Percentiles rank a stretch among this genome's conserved stretches.
Evolutionary conservation across 2,888 invertebrate species (phyloP).

Genomic region (Priocnemis perturbator): DNA sequence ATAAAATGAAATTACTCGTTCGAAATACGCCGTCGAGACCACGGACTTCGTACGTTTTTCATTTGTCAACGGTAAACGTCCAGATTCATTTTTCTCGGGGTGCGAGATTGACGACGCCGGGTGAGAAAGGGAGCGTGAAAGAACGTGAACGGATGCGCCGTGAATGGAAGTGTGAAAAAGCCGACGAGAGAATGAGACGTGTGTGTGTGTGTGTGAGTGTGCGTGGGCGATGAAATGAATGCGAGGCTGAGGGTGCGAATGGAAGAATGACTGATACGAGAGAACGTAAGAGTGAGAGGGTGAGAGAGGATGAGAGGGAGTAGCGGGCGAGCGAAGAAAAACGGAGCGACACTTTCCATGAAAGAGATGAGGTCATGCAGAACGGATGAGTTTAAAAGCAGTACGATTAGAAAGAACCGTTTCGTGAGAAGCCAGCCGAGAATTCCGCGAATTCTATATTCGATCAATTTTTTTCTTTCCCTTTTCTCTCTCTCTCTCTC

Average conservation of each 20-base stretch:
- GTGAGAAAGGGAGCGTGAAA: too few relatives aligned
- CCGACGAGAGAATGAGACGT: constrained; percentile 27
- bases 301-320: constrained; percentile 5
- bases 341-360: constrained; percentile 36
- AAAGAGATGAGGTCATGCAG: constrained; percentile 27
- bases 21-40: constrained; percentile 3
- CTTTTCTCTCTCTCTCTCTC: constrained; percentile 18
- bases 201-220: background rate
- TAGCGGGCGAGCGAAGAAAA: constrained; percentile 12
- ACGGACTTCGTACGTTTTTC: constrained; percentile 53
- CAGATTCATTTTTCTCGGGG: constrained; percentile 32
- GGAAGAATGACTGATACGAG: constrained; percentile 3
- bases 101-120: too few relatives aligned
- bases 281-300: constrained; percentile 14
- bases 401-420: constrained; percentile 49
- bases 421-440: constrained; percentile 41
- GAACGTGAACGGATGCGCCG: background rate
- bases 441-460: constrained; percentile 37
- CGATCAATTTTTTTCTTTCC: background rate
- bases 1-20: constrained; percentile 20
- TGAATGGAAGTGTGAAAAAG: constrained; percentile 5
- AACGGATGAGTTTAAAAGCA: constrained; percentile 43
- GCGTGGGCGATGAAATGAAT: background rate
- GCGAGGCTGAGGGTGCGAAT: background rate
- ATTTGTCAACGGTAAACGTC: constrained; percentile 51